A percentile compares a stretch with the other conserved stretches of the same genome.
Conservation (phyloP, 92 coral and sea anemone species). For the Umimayanthus kanabou region DNA sequence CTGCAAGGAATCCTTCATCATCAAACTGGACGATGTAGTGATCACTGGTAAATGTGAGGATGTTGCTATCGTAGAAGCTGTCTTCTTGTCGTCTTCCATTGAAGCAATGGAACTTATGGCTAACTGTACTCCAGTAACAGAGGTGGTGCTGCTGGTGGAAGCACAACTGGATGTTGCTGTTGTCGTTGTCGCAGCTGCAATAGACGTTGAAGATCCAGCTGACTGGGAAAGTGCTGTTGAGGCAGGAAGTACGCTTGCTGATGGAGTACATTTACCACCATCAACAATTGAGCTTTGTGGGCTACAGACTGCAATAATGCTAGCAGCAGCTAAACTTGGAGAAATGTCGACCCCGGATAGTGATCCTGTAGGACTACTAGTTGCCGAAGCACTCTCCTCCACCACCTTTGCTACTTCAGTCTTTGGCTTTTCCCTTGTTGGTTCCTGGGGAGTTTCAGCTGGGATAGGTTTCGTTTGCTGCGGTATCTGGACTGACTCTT, state of each 20-base stretch:
- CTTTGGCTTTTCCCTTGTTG: constrained; percentile 5
- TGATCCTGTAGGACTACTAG: constrained; percentile 34
- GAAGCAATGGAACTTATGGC: neutral
- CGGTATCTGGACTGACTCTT: neutral
- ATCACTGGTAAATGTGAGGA: too few relatives aligned
- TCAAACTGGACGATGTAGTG: neutral
- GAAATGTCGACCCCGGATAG: constrained; percentile 37
- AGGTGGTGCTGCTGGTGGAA: neutral
- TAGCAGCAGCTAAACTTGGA: constrained; percentile 46
- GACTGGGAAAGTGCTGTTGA: constrained; percentile 7
- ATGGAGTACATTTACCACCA: constrained; percentile 5
- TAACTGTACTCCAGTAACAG: constrained; percentile 5
- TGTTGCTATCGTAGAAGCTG: neutral
- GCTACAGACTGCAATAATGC: constrained; percentile 43
- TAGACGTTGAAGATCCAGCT: neutral
- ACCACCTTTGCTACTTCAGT: constrained; percentile 5
- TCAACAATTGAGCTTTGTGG: constrained; percentile 30
- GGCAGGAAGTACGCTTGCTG: constrained; percentile 4
- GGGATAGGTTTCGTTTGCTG: constrained; percentile 8
- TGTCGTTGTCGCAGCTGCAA: neutral
- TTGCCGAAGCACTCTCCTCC: constrained; percentile 9
- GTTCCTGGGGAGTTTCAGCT: constrained; percentile 2
- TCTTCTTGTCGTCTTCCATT: neutral
- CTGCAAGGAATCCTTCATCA: neutral
- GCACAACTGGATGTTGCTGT: neutral